Percentiles rank a stretch among this genome's conserved stretches.
Evolutionary conservation across 2,888 invertebrate species (phyloP).

Genomic region (Carterocephalus palaemon): DNA sequence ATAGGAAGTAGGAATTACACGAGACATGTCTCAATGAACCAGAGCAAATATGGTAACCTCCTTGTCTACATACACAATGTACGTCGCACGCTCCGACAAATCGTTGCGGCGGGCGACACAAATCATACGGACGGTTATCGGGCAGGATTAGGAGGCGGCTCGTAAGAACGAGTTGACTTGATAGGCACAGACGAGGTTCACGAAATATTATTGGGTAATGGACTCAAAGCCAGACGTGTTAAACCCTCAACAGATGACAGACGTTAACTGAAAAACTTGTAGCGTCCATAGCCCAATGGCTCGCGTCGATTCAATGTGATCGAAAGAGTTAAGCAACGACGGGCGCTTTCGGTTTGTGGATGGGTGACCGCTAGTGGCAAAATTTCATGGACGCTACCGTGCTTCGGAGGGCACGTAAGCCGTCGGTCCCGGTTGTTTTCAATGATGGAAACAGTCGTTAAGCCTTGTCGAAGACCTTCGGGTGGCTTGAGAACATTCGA

Average conservation of each 20-base stretch:
- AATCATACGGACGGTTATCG: conserved; percentile 18
- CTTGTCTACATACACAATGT: conserved; percentile 8
- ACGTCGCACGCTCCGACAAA: conserved; percentile 16
- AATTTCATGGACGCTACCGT: no score
- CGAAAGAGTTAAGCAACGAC: no score
- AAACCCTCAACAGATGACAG: conserved; percentile 3
- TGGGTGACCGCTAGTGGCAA: no score
- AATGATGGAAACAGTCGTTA: no score
- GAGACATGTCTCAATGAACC: no score
- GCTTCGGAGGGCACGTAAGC: no score
- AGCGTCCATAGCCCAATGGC: background rate
- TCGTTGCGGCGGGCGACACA: conserved; percentile 15
- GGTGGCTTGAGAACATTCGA: no score
- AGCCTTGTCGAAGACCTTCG: no score
- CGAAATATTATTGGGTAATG: conserved; percentile 9
- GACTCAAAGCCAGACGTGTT: conserved; percentile 1
- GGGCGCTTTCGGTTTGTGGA: no score
- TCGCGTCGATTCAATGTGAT: background rate
- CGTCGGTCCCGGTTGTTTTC: no score
- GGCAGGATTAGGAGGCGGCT: conserved; percentile 14
- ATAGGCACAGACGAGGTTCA: conserved; percentile 14
- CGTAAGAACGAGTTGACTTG: conserved; percentile 14
- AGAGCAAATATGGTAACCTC: no score
- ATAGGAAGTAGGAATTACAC: no score
- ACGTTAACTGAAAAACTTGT: background rate